phyloP scores from a whole-genome alignment of 2,113 vertebrate genomes.

The Euleptes europaea region DNA sequence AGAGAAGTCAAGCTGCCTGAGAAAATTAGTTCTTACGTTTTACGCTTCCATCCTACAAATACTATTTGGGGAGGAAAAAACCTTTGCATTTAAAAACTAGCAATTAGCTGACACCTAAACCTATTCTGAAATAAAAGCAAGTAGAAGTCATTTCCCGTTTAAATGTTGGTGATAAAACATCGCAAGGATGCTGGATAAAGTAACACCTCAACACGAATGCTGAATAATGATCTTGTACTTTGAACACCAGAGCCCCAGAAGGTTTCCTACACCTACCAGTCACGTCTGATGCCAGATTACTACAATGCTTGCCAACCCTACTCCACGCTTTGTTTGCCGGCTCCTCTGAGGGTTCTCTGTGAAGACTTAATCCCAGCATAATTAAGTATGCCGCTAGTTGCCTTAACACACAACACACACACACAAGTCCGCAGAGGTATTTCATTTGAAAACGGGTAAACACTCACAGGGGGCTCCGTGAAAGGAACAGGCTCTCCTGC shows the following conservation, averaged over 20 bases:
- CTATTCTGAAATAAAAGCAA: constrained; percentile 35
- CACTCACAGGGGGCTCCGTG: constrained; percentile 90
- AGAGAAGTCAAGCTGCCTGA: neutral
- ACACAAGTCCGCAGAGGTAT: constrained; percentile 40
- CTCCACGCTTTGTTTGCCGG: constrained; percentile 37
- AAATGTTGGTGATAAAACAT: constrained; percentile 38
- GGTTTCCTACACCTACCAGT: constrained; percentile 39
- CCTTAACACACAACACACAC: constrained; percentile 35
- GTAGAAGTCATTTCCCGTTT: constrained; percentile 47
- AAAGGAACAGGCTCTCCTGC: constrained; percentile 85
- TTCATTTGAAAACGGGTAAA: constrained; percentile 59
- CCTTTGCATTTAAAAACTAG: constrained; percentile 20
- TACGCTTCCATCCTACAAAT: neutral
- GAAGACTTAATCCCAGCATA: constrained; percentile 62
- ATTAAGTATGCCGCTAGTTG: constrained; percentile 56
- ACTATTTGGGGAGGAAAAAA: neutral
- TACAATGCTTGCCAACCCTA: constrained; percentile 29
- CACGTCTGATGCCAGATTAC: constrained; percentile 39
- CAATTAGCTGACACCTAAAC: constrained; percentile 47
- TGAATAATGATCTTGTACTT: constrained; percentile 40
- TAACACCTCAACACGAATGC: constrained; percentile 22
- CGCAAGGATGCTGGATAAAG: constrained; percentile 51
- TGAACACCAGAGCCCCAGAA: constrained; percentile 16
- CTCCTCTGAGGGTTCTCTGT: constrained; percentile 43
- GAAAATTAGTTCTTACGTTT: constrained; percentile 23